Conservation (phyloP, 64 coral and sea anemone genomes). For the Actinia equina region DNA sequence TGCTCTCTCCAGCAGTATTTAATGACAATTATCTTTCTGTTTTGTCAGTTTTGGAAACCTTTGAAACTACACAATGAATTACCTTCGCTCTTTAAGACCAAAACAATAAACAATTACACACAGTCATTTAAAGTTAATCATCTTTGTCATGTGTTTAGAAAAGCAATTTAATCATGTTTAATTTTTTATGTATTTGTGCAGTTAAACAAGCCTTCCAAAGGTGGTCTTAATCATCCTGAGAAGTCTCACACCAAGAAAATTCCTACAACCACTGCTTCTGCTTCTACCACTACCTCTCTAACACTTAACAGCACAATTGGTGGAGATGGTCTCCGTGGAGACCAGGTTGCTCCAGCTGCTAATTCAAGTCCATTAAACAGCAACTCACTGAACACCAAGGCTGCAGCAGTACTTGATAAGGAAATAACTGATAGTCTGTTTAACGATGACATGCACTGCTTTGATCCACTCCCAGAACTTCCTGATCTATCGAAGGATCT, state of each 20-base stretch:
- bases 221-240: neutral
- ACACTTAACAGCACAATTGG: conserved; percentile 34
- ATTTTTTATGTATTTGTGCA: neutral
- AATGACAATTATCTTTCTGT: no score
- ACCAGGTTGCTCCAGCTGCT: conserved; percentile 75
- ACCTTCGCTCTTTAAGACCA: no score
- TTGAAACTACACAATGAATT: neutral
- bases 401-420: neutral
- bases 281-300: conserved; percentile 16
- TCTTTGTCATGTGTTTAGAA: no score
- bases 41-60: no score
- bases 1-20: no score
- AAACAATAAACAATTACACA: no score
- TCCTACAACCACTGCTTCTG: neutral
- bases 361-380: conserved; percentile 43
- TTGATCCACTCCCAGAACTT: neutral
- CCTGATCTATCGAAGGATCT: conserved; percentile 3
- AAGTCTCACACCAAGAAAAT: conserved; percentile 45
- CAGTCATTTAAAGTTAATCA: no score
- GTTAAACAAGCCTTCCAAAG: conserved; percentile 15
- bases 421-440: neutral
- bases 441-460: neutral
- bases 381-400: conserved; percentile 8
- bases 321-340: conserved; percentile 75
- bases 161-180: no score